Conservation (phyloP, 2,797 vertebrate species). For the Xyrichtys novacula region DNA sequence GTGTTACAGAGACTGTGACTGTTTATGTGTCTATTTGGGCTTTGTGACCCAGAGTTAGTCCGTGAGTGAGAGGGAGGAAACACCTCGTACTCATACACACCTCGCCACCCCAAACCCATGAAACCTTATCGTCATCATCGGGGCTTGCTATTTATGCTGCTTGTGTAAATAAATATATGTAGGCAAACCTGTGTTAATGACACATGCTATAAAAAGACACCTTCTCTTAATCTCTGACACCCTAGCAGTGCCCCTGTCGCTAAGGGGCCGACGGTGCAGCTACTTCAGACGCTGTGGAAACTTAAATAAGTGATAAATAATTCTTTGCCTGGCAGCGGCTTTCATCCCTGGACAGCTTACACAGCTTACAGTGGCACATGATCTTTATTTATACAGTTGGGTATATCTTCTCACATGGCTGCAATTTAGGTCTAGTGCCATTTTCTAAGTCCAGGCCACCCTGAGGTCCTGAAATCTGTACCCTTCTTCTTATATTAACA, state of each 20-base stretch:
- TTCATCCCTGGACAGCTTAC: constrained; percentile 79
- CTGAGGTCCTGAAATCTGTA: constrained; percentile 58
- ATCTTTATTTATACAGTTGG: constrained; percentile 82
- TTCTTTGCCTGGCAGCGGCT: constrained; percentile 73
- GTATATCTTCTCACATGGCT: constrained; percentile 68
- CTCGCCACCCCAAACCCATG: constrained; percentile 68
- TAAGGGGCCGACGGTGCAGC: constrained; percentile 61
- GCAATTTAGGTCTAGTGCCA: constrained; percentile 68
- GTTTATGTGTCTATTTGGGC: constrained; percentile 71
- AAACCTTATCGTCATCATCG: constrained; percentile 79
- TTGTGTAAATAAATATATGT: constrained; percentile 90
- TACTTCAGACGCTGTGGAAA: constrained; percentile 78
- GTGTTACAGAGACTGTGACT: constrained; percentile 44
- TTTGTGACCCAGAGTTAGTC: constrained; percentile 67
- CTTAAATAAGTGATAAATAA: constrained; percentile 83
- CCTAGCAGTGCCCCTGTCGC: constrained; percentile 70
- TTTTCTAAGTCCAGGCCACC: constrained; percentile 54
- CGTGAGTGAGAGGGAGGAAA: constrained; percentile 68
- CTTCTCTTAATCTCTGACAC: constrained; percentile 79
- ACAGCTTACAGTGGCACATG: constrained; percentile 78
- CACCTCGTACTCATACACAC: constrained; percentile 51
- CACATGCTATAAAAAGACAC: constrained; percentile 85
- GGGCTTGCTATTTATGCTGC: constrained; percentile 85
- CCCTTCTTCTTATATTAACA: constrained; percentile 40
- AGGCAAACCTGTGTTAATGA: constrained; percentile 87